Conservation (phyloP, 2,797 vertebrate species). For the Melanotaenia parkinsoni region DNA sequence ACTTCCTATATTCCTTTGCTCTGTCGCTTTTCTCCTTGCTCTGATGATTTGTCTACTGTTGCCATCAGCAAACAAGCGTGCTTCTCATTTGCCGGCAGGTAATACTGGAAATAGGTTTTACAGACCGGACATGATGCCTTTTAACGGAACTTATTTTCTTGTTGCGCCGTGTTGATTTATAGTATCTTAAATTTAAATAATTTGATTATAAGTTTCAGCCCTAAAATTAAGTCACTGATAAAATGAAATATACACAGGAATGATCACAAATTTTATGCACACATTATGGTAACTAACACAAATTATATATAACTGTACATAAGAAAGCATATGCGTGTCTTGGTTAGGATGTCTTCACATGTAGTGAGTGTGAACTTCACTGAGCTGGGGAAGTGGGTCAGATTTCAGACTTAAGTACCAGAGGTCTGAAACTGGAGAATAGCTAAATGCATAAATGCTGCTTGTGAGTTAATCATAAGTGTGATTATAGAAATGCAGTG, state of each 20-base stretch:
- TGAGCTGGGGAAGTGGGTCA: slow-evolving; percentile 55
- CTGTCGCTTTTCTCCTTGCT: too few species aligned
- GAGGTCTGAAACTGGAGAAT: slow-evolving; percentile 65
- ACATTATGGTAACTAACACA: slow-evolving; percentile 4
- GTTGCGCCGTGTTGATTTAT: too few species aligned
- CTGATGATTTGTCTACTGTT: too few species aligned
- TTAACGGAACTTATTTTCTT: too few species aligned
- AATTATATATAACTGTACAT: not conserved
- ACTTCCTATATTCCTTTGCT: too few species aligned
- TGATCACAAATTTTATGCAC: not conserved
- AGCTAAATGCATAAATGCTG: slow-evolving; percentile 13
- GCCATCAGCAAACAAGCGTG: too few species aligned
- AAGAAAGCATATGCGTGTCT: slow-evolving; percentile 18
- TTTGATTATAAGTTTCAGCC: too few species aligned
- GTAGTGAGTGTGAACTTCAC: slow-evolving; percentile 44
- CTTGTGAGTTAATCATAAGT: slow-evolving; percentile 12
- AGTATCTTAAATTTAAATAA: too few species aligned
- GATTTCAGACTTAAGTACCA: slow-evolving; percentile 67
- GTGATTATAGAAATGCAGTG: not conserved
- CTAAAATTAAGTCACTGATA: not conserved
- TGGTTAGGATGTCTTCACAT: slow-evolving; percentile 28
- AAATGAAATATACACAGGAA: not conserved
- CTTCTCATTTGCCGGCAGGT: too few species aligned
- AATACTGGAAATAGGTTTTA: too few species aligned
- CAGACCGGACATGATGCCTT: too few species aligned